A percentile compares a stretch with the other conserved stretches of the same genome.
Conservation (phyloP, 1,140 invertebrate species). For the Ptiloglossa arizonensis region DNA sequence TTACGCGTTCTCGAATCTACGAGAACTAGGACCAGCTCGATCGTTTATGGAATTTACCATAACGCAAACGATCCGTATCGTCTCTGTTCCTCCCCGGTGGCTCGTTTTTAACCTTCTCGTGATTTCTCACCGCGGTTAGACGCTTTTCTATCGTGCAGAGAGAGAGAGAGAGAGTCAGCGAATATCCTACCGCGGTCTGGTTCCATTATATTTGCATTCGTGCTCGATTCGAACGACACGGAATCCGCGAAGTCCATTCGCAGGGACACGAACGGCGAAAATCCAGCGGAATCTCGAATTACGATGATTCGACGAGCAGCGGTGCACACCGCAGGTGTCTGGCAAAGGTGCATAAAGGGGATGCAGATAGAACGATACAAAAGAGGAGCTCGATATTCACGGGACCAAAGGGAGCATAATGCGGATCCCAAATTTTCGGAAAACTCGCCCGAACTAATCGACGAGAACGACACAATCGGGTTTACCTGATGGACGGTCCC, state of each 20-base stretch:
- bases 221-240: background rate
- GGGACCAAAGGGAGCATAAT: conserved; percentile 63
- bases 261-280: conserved; percentile 16
- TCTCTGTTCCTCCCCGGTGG: no score
- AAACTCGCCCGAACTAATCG: conserved; percentile 68
- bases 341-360: conserved; percentile 54
- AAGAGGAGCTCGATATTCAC: conserved; percentile 42
- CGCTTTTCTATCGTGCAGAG: no score
- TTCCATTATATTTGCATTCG: conserved; percentile 38
- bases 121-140: no score
- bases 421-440: conserved; percentile 64
- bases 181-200: conserved; percentile 11
- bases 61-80: no score
- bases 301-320: conserved; percentile 46
- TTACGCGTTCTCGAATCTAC: no score
- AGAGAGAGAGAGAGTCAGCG: no score
- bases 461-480: conserved; percentile 68
- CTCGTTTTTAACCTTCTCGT: no score
- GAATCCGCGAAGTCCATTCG: conserved; percentile 6
- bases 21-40: no score
- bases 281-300: conserved; percentile 50
- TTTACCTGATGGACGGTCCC: conserved; percentile 65
- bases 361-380: conserved; percentile 69
- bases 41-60: no score
- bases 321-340: conserved; percentile 35